A percentile compares a stretch with the other conserved stretches of the same genome.
Evolutionary conservation across 2,113 vertebrate species (phyloP).

Genomic region (Coturnix japonica): DNA sequence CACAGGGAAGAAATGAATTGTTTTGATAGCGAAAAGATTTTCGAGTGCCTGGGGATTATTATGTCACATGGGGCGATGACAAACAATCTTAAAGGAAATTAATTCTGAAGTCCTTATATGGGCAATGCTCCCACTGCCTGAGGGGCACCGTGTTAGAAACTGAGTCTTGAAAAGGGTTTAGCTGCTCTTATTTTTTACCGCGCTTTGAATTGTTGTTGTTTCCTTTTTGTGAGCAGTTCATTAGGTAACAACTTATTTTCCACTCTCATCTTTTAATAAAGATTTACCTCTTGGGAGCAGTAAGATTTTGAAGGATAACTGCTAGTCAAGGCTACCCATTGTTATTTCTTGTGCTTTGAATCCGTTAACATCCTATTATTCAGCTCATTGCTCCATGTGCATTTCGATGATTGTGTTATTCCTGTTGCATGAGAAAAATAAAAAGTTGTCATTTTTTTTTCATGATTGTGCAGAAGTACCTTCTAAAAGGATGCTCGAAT

Average conservation of each 20-base stretch:
- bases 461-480: not conserved
- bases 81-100: slow-evolving; percentile 59
- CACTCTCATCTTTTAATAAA: slow-evolving; percentile 43
- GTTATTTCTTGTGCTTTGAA: slow-evolving; percentile 39
- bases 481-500: not conserved
- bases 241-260: slow-evolving; percentile 52
- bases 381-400: not conserved
- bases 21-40: slow-evolving; percentile 51
- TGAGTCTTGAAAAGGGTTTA: slow-evolving; percentile 12
- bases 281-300: slow-evolving; percentile 32
- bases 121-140: not conserved
- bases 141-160: slow-evolving; percentile 1
- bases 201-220: not conserved
- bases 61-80: slow-evolving; percentile 4
- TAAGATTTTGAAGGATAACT: slow-evolving; percentile 54
- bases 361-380: slow-evolving; percentile 50
- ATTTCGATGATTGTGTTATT: slow-evolving; percentile 17
- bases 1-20: slow-evolving; percentile 29
- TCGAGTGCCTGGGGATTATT: slow-evolving; percentile 39
- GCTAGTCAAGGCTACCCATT: slow-evolving; percentile 52
- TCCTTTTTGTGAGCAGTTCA: slow-evolving; percentile 25
- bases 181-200: not conserved
- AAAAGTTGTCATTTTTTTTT: not conserved
- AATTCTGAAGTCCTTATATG: slow-evolving; percentile 27
- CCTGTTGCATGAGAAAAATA: not conserved